phyloP scores from a whole-genome alignment of 1,140 invertebrate genomes.

The Vanessa tameamea region DNA sequence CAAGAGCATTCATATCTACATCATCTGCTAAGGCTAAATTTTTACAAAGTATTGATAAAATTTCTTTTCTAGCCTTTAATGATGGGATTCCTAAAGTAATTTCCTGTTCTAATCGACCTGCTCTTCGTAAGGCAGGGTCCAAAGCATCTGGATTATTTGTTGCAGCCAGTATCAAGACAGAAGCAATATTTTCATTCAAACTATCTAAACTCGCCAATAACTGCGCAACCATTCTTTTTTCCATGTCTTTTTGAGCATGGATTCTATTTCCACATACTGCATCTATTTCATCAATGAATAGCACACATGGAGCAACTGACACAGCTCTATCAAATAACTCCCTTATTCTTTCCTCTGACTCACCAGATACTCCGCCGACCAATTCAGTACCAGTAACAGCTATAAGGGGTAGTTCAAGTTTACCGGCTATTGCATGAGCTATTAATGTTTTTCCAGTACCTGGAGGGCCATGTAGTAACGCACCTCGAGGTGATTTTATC shows the following conservation, averaged over 20 bases:
- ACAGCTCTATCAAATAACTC: slow-evolving; percentile 94
- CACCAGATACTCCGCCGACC: slow-evolving; percentile 96
- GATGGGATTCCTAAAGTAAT: slow-evolving; percentile 96
- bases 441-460: slow-evolving; percentile 96
- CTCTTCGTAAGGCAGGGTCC: slow-evolving; percentile 94
- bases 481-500: slow-evolving; percentile 90
- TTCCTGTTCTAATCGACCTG: slow-evolving; percentile 96
- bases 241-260: slow-evolving; percentile 96
- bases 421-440: slow-evolving; percentile 94
- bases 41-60: slow-evolving; percentile 87
- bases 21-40: slow-evolving; percentile 85
- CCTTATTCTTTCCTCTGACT: slow-evolving; percentile 95
- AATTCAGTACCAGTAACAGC: slow-evolving; percentile 95
- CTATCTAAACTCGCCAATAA: slow-evolving; percentile 93
- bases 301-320: slow-evolving; percentile 87
- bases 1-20: slow-evolving; percentile 87
- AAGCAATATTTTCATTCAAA: slow-evolving; percentile 84
- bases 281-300: slow-evolving; percentile 98
- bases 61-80: slow-evolving; percentile 87
- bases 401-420: slow-evolving; percentile 86
- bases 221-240: slow-evolving; percentile 96
- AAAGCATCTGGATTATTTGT: slow-evolving; percentile 96
- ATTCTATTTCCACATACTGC: slow-evolving; percentile 93
- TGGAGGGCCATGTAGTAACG: slow-evolving; percentile 94
- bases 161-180: slow-evolving; percentile 95